Evolutionary conservation across 2,797 vertebrate species (phyloP).

Genomic region (Alcedo quadribrachys): DNA sequence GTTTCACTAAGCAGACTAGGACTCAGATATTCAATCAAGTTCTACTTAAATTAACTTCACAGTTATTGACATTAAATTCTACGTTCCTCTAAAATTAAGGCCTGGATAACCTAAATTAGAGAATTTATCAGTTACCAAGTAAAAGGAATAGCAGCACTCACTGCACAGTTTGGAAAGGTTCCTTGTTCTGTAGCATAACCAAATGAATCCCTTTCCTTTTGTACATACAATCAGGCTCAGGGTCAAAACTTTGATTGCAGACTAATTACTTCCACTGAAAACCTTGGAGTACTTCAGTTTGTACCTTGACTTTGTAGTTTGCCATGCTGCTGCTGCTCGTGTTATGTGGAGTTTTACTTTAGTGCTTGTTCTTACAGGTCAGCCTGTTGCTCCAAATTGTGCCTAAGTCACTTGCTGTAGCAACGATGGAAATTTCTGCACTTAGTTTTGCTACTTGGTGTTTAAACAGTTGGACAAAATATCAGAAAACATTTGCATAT

Average conservation of each 20-base stretch:
- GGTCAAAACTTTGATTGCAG: not conserved
- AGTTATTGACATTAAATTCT: too few relatives aligned
- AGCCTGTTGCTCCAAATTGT: not conserved
- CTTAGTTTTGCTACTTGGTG: not conserved
- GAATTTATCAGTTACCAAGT: not conserved
- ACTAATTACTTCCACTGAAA: not conserved
- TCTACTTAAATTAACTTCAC: not conserved
- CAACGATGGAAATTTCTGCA: not conserved
- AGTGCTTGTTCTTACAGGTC: not conserved
- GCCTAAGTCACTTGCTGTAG: not conserved
- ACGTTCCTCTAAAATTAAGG: not conserved
- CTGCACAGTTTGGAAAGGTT: not conserved
- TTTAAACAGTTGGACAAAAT: not conserved
- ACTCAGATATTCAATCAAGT: not conserved
- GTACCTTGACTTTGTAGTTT: not conserved
- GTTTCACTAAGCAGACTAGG: not conserved
- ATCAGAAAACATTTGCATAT: not conserved
- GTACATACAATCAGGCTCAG: not conserved
- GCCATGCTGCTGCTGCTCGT: not conserved
- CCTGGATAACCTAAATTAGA: not conserved
- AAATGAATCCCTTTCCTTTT: not conserved
- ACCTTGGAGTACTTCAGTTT: not conserved
- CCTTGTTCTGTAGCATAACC: not conserved
- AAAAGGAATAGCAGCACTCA: not conserved
- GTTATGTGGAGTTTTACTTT: not conserved